Base-by-base conservation (phyloP, 2,797 vertebrate species). In the Tadarida brasiliensis region DNA sequence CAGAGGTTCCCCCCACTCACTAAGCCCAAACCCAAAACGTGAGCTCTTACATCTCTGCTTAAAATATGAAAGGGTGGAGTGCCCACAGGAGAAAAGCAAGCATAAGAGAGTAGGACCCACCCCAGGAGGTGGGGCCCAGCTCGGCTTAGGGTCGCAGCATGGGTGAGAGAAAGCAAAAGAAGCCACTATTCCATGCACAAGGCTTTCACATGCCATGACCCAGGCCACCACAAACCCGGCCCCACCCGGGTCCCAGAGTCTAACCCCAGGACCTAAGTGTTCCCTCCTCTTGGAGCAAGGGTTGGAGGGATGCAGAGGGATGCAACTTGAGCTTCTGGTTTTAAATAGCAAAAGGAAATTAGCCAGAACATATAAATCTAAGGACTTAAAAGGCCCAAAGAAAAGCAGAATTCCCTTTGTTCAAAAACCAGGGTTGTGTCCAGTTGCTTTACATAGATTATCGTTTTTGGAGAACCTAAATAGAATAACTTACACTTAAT, bases 161-260 rank as follows among this genome's bases (percentile, higher is more conserved):
- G 19, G 11, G 10, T 12, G 54, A 70, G 24, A 80, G 16, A 6
- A 57, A 39, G 24, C 51, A 61, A 54, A 70, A 83, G 26, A 33
- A 35, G 14, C 51, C 67, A 8, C 3, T 0, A 22, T 11, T 61
- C 49, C 7, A 7, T 0, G 11, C 30, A 1, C 4, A 0, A 35
- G 7, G 47, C 35, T 39, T 54, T 91, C 59, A 76, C 7, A 20
- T 15, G 28, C 67, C 6, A 17, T 6, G 12, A 24, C n/a, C 56
- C 59, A 26, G 3, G 4, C 33, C 49, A 2, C 30, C 8, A 9
- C 8, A 59, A 54, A 57, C 3, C 5, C 8, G 15, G 33, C 47
- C 70, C 54, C 28, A 3, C 7, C 24, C 12, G 7, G 49, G 5
- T 33, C 47, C 81, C 67, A 11, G 44, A 71, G 49, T 57, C 28